Conservation (phyloP, 35 echinoderm and acorn worm species). For the Apostichopus parvimensis region DNA sequence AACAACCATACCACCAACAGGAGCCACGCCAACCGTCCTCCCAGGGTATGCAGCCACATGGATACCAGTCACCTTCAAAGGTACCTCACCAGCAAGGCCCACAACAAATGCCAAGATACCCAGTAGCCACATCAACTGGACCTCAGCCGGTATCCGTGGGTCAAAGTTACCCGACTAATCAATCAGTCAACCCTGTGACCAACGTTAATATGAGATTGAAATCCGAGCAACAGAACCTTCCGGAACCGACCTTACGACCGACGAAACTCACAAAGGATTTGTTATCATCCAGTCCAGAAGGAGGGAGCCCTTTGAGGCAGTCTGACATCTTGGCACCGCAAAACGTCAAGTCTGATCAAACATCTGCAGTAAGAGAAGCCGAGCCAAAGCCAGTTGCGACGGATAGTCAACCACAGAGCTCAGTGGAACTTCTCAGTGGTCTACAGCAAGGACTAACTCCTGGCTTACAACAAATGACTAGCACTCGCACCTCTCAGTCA, state of each 20-base stretch:
- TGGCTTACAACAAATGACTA: background rate
- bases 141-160: background rate
- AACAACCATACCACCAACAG: slow-evolving; percentile 35
- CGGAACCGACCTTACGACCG: slow-evolving; percentile 85
- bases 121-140: background rate
- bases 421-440: background rate
- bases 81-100: slow-evolving; percentile 42
- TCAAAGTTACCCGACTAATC: background rate
- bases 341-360: slow-evolving; percentile 38
- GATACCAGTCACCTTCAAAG: slow-evolving; percentile 41
- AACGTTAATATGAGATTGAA: slow-evolving; percentile 73
- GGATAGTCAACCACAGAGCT: slow-evolving; percentile 6
- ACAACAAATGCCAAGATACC: background rate
- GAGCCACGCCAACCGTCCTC: background rate
- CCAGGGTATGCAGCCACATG: slow-evolving; percentile 4
- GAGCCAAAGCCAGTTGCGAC: slow-evolving; percentile 3
- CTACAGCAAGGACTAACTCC: background rate
- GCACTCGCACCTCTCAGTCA: background rate
- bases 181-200: slow-evolving; percentile 43
- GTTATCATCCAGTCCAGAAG: slow-evolving; percentile 90
- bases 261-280: slow-evolving; percentile 69
- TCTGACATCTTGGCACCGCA: slow-evolving; percentile 45
- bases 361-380: background rate
- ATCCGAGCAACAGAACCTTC: slow-evolving; percentile 76
- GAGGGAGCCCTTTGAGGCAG: background rate